Evolutionary conservation across 2,113 vertebrate species (phyloP), one percentile per base, ranked within the genome.

Genomic region (Gasterosteus nipponicus): DNA sequence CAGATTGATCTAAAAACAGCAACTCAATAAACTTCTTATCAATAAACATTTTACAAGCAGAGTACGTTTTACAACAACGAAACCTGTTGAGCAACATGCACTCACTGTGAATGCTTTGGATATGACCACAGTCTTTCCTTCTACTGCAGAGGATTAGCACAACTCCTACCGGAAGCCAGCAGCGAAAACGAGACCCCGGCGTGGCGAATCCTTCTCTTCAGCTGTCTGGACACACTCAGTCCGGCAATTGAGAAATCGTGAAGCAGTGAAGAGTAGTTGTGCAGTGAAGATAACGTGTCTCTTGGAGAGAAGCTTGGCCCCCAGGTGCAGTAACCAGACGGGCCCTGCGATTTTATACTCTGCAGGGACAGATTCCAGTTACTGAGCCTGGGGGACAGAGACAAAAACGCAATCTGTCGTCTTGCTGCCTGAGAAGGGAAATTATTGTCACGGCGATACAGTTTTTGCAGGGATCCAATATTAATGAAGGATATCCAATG

Each of bases 341-440:
- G 92, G 71, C 92, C 92, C 92, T 93, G 92, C 92, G 71, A 70
- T 39, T 56, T 72, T 89, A 83, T 53, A 84, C 26, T 75, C 83
- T 78, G 84, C 92, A 93, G 92, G 92, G 92, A 93, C 92, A 93
- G 92, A 93, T 93, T 92, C 92, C 90, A 93, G 92, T 93, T 93
- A 93, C 92, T 93, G 92, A 93, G 51, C 88, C 89, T 10, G 51
- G 87, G 80, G 76, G 82, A 74, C 91, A 89, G 85, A 86, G 49
- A 70, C 15, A 56, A 22, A 54, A 19, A 5, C 7, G 15, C 19
- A 1, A 53, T 33, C 57, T 51, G 64, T 58, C 31, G 10, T 7
- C 39, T 46, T 57, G n/a, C 6, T 26, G 66, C 59, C 83, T 85
- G 68, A 35, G 6, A 56, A 66, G 14, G 15, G 18, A 69, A 31